Percentiles rank a stretch among this genome's conserved stretches.
These are phyloP conservation scores for Chaetops frenatus DNA, from an alignment of 2,113 vertebrate genomes.

Conservation along the genomic window DNA sequence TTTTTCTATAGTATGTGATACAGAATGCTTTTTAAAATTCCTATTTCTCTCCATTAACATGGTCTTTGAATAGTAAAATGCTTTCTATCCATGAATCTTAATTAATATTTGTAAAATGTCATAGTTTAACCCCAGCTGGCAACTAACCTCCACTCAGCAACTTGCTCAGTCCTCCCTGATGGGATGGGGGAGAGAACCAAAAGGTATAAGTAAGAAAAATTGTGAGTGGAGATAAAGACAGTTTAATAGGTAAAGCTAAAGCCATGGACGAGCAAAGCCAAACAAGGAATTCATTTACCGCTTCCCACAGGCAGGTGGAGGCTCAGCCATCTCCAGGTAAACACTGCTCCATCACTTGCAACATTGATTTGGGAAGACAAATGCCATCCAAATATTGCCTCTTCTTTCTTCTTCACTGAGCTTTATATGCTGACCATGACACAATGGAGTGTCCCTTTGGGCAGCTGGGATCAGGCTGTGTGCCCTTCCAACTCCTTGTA, in stretches of 20 bases:
- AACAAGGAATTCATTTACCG: neutral
- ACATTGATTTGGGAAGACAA: neutral
- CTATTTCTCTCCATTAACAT: neutral
- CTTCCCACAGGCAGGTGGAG: neutral
- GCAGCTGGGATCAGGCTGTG: too few species aligned
- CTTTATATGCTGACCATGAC: neutral
- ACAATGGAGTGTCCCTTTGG: neutral
- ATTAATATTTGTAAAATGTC: neutral
- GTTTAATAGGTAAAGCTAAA: neutral
- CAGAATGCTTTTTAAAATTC: neutral
- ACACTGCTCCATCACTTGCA: neutral
- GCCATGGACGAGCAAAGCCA: neutral
- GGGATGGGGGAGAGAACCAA: neutral
- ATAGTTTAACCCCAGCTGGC: neutral
- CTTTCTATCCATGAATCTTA: neutral
- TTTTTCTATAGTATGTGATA: neutral
- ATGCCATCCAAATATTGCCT: neutral
- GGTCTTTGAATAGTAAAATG: neutral
- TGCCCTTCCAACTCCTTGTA: neutral
- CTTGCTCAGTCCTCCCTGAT: neutral
- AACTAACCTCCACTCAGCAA: neutral
- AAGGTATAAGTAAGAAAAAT: neutral
- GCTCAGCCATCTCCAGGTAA: neutral
- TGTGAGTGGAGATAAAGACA: neutral
- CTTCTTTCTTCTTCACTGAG: neutral